A percentile compares a stretch with the other conserved stretches of the same genome.
Evolutionary conservation across 2,888 invertebrate species (phyloP).

Genomic region (Amblyteles armatorius): DNA sequence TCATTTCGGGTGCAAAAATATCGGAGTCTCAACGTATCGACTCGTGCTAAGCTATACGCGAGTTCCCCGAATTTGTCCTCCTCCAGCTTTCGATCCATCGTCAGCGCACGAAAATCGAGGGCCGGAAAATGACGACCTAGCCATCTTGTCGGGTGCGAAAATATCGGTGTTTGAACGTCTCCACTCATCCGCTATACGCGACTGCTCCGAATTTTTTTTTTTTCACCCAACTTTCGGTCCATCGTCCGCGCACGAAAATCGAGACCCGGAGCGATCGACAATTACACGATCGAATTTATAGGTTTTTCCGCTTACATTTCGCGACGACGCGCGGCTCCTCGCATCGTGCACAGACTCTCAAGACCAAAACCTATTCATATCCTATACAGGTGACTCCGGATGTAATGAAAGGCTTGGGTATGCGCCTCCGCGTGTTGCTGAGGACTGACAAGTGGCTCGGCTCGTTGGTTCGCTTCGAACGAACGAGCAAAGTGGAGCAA

Average conservation of each 20-base stretch:
- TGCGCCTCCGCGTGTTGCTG: conserved; percentile 34
- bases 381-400: conserved; percentile 31
- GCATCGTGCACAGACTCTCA: conserved; percentile 18
- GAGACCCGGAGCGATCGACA: not conserved
- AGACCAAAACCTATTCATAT: conserved; percentile 10
- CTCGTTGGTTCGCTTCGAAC: conserved; percentile 51
- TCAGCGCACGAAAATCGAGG: not conserved
- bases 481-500: conserved; percentile 52
- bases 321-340: not conserved
- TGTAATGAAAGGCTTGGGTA: conserved; percentile 52
- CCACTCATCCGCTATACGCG: too few relatives aligned
- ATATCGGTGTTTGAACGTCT: too few relatives aligned
- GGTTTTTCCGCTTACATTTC: not conserved
- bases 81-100: not conserved
- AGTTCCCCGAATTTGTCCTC: too few relatives aligned
- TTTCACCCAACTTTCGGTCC: too few relatives aligned
- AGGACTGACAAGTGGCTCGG: conserved; percentile 57
- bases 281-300: conserved; percentile 8
- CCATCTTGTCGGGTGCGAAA: too few relatives aligned
- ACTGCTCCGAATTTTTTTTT: too few relatives aligned
- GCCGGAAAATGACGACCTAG: not conserved
- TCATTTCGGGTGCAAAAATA: too few relatives aligned
- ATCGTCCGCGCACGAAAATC: not conserved
- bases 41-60: too few relatives aligned
- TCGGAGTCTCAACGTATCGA: too few relatives aligned